Evolutionary conservation across 2,888 invertebrate genomes (phyloP).

Genomic region (Oligia latruncula): DNA sequence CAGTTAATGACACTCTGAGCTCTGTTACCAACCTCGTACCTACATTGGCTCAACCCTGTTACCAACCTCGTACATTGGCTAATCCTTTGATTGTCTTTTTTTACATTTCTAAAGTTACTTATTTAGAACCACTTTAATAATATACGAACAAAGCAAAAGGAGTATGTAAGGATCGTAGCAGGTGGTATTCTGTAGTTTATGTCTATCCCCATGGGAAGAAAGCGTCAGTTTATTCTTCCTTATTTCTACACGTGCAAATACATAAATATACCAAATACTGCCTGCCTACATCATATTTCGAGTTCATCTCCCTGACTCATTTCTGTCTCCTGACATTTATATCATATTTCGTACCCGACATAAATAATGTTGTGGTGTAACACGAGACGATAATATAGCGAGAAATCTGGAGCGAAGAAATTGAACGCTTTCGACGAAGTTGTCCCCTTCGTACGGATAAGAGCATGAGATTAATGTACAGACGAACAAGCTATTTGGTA

Average conservation of each 20-base stretch:
- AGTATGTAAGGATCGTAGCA: neutral
- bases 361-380: conserved; percentile 48
- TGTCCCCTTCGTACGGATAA: conserved; percentile 21
- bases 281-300: neutral
- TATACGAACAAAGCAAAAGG: neutral
- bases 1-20: neutral
- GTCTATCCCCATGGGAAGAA: neutral
- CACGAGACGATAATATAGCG: conserved; percentile 20
- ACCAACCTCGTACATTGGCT: neutral
- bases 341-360: conserved; percentile 35
- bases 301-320: conserved; percentile 19
- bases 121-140: neutral
- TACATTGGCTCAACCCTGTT: neutral
- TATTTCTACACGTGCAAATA: neutral
- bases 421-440: conserved; percentile 23
- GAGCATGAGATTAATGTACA: conserved; percentile 23
- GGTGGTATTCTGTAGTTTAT: neutral
- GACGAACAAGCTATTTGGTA: neutral
- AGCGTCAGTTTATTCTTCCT: neutral
- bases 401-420: conserved; percentile 16
- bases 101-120: neutral
- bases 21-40: neutral
- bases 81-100: neutral
- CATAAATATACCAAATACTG: neutral
- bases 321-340: conserved; percentile 40